phyloP scores from a whole-genome alignment of 2,888 invertebrate genomes.

The Sthenelais limicola region DNA sequence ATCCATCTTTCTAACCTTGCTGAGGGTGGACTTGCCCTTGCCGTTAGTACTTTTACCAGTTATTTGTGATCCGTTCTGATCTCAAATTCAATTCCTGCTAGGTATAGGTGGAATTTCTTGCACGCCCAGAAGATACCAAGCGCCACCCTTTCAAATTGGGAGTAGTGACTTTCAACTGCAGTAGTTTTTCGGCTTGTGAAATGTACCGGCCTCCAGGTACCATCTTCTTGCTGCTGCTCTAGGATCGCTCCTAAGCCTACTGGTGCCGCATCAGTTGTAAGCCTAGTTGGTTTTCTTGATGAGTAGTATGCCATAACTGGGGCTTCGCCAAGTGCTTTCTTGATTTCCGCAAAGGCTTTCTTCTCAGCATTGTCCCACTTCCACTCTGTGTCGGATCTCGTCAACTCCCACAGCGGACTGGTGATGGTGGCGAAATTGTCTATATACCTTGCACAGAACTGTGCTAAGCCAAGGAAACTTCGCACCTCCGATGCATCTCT shows the following conservation, averaged over 20 bases:
- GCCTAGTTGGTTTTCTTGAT: not conserved
- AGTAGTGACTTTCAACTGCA: constrained; percentile 47
- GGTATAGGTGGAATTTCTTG: constrained; percentile 44
- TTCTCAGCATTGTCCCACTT: not conserved
- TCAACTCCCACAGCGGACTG: constrained; percentile 24
- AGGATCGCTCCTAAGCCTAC: constrained; percentile 48
- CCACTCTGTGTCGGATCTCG: not conserved
- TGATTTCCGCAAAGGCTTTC: constrained; percentile 28
- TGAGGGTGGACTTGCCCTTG: constrained; percentile 49
- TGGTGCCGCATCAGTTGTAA: constrained; percentile 47
- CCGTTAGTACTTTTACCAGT: constrained; percentile 44
- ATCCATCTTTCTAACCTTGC: constrained; percentile 56
- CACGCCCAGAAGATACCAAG: constrained; percentile 50
- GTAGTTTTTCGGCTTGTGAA: constrained; percentile 47
- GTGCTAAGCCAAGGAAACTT: constrained; percentile 55
- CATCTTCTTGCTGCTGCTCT: constrained; percentile 45
- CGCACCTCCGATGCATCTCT: constrained; percentile 51
- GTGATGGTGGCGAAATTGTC: constrained; percentile 14
- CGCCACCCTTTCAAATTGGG: constrained; percentile 51
- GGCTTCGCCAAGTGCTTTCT: not conserved
- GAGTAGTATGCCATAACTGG: constrained; percentile 12
- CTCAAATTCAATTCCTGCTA: constrained; percentile 49
- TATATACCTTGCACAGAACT: constrained; percentile 26
- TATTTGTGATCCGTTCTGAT: constrained; percentile 46
- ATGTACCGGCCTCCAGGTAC: constrained; percentile 43